These are phyloP conservation scores for Chaetura pelagica DNA, from an alignment of 2,113 vertebrate species.

Conservation along the genomic window DNA sequence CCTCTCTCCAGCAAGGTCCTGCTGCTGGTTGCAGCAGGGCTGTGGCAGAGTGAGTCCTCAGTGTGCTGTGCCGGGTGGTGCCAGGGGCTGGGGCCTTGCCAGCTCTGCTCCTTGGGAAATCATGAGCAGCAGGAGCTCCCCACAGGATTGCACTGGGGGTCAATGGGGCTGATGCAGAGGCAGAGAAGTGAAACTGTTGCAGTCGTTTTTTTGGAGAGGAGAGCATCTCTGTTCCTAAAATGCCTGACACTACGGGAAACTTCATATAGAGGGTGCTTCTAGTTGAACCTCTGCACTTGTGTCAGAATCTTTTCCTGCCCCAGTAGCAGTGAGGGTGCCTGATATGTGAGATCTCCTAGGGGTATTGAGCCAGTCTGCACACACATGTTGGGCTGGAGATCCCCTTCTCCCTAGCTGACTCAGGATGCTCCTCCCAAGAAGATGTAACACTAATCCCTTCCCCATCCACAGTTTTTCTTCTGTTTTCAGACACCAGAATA, in stretches of 20 bases:
- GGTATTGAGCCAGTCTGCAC: rapidly evolving
- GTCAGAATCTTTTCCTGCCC: background rate
- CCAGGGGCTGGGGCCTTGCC: background rate
- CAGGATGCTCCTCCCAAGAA: background rate
- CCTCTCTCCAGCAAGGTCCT: background rate
- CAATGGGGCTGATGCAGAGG: background rate
- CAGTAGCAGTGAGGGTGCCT: background rate
- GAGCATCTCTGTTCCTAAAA: background rate
- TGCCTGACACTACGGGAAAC: rapidly evolving
- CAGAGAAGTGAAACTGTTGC: background rate
- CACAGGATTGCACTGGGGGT: rapidly evolving
- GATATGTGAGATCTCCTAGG: background rate
- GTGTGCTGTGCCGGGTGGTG: background rate
- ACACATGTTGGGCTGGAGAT: rapidly evolving
- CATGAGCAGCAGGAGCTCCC: background rate
- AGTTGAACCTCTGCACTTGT: background rate
- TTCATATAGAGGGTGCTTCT: background rate
- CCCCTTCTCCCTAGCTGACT: background rate
- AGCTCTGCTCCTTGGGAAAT: background rate
- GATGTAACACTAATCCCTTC: background rate
- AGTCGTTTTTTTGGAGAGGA: background rate
- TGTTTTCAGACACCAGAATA: background rate
- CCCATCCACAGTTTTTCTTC: background rate
- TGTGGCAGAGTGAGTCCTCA: background rate
- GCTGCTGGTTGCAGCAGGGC: background rate